These are phyloP conservation scores for Ceramica pisi DNA, from an alignment of 2,888 invertebrate genomes.

Conservation along the genomic window DNA sequence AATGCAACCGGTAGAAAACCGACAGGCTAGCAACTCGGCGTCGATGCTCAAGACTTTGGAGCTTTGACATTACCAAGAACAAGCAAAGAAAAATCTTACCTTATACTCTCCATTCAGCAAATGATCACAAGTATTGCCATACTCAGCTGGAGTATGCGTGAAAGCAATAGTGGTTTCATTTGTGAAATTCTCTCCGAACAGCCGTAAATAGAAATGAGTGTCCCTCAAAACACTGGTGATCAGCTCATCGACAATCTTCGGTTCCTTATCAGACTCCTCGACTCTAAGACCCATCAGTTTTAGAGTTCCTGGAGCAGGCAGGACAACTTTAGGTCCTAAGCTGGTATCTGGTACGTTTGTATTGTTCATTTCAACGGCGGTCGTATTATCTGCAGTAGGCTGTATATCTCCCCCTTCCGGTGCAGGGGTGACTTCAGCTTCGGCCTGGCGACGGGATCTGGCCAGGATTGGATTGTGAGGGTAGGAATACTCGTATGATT, in stretches of 20 bases:
- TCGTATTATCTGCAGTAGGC: neutral
- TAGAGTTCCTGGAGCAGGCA: conserved; percentile 34
- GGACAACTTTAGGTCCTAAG: conserved; percentile 44
- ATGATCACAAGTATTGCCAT: conserved; percentile 74
- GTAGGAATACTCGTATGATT: conserved; percentile 31
- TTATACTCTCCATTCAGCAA: conserved; percentile 76
- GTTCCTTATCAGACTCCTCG: conserved; percentile 83
- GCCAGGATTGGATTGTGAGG: neutral
- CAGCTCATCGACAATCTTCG: conserved; percentile 81
- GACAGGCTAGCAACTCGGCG: no score
- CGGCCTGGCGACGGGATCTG: conserved; percentile 44
- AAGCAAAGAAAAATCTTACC: conserved; percentile 66
- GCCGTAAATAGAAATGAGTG: conserved; percentile 75
- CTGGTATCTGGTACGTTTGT: conserved; percentile 47
- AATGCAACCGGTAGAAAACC: no score
- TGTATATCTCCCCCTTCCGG: neutral
- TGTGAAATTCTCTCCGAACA: conserved; percentile 83
- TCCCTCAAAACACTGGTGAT: conserved; percentile 84
- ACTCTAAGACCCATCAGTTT: conserved; percentile 81
- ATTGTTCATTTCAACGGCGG: neutral
- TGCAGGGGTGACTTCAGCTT: neutral
- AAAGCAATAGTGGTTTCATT: conserved; percentile 80
- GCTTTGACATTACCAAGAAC: no score
- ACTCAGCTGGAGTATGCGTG: conserved; percentile 75
- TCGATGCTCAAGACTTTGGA: no score